These are phyloP conservation scores for Drosophila anomelani DNA, from an alignment of 2,888 invertebrate genomes.

Conservation along the genomic window DNA sequence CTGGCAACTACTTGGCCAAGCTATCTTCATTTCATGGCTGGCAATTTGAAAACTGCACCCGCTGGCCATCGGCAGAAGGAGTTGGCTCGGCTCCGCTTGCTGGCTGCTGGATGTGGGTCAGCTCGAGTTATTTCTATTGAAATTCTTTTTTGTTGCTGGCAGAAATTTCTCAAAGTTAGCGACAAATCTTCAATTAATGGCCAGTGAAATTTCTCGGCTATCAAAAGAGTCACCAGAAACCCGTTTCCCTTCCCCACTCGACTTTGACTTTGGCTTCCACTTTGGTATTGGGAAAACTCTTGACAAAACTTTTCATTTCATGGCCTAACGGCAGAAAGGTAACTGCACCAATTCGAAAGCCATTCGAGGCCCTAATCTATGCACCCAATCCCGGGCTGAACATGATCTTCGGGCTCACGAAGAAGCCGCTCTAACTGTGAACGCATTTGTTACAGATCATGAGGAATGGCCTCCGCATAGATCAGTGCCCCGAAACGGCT, in stretches of 20 bases:
- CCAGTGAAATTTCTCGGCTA: conserved; percentile 65
- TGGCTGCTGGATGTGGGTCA: conserved; percentile 51
- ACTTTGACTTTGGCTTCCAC: neutral
- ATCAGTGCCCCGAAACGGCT: conserved; percentile 32
- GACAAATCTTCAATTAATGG: conserved; percentile 74
- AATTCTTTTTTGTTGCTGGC: conserved; percentile 63
- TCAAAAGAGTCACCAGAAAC: conserved; percentile 45
- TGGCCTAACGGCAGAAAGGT: conserved; percentile 61
- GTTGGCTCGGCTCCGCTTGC: conserved; percentile 11
- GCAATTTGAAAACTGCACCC: conserved; percentile 73
- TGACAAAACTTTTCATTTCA: conserved; percentile 52
- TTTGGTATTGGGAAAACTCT: conserved; percentile 42
- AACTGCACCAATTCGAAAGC: conserved; percentile 65
- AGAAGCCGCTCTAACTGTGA: conserved; percentile 63
- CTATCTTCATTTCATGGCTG: conserved; percentile 66
- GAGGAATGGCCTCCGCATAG: conserved; percentile 45
- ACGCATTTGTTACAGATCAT: conserved; percentile 55
- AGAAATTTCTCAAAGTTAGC: conserved; percentile 64
- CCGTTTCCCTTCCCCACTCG: conserved; percentile 22
- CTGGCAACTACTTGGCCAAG: conserved; percentile 32
- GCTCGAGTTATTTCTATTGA: conserved; percentile 71
- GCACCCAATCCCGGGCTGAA: conserved; percentile 45
- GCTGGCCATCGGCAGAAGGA: conserved; percentile 63
- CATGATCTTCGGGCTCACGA: conserved; percentile 65
- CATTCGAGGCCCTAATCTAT: conserved; percentile 62